Conservation (phyloP, 2,797 vertebrate genomes). For the Sciurus vulgaris region DNA sequence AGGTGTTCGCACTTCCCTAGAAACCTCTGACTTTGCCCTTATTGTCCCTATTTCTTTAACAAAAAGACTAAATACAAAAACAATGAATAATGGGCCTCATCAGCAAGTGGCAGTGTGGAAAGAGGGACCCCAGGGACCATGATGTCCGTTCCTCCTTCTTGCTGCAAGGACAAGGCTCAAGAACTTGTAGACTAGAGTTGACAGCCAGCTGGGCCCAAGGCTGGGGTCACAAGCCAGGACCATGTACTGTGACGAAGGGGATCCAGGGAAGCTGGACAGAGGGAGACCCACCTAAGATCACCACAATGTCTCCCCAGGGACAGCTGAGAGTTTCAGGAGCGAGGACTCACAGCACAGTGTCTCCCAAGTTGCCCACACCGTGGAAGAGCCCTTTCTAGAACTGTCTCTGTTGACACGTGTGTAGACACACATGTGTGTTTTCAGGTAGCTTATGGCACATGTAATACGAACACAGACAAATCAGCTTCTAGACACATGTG, state of each 20-base stretch:
- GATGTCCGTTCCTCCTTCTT: accelerated
- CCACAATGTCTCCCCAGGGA: too few relatives aligned
- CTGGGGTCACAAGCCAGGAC: not conserved
- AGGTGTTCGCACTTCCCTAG: not conserved
- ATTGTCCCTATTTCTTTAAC: not conserved
- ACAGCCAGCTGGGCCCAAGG: not conserved
- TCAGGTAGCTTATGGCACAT: not conserved
- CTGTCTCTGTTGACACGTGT: accelerated
- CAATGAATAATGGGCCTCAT: not conserved
- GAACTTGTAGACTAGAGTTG: not conserved
- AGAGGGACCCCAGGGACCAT: accelerated
- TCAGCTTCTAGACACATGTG: not conserved
- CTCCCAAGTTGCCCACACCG: too few relatives aligned
- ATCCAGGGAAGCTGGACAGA: accelerated
- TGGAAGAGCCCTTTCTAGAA: not conserved
- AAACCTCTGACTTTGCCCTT: not conserved
- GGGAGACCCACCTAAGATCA: accelerated
- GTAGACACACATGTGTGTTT: accelerated
- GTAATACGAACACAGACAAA: accelerated
- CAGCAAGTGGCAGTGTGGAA: not conserved
- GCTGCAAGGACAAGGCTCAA: not conserved
- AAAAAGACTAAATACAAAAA: not conserved
- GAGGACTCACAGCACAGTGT: accelerated
- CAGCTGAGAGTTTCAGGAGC: accelerated
- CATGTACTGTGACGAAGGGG: accelerated